Conservation (phyloP, 2,888 invertebrate genomes). For the Drosophila multiciliata region DNA sequence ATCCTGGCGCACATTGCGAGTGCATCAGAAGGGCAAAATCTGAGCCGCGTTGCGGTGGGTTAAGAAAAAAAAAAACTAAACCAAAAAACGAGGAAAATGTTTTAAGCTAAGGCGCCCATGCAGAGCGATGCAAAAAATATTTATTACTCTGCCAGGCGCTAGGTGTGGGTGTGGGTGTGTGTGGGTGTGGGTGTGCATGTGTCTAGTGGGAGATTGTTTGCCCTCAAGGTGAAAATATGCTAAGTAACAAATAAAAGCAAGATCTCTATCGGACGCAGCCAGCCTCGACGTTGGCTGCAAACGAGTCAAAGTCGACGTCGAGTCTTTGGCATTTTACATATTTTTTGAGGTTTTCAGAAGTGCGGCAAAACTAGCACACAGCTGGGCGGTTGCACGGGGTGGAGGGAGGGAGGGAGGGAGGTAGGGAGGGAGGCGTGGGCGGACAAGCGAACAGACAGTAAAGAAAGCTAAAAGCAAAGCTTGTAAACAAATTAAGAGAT, state of each 20-base stretch:
- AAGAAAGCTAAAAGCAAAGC: slow-evolving; percentile 75
- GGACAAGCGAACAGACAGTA: slow-evolving; percentile 20
- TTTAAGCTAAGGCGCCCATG: slow-evolving; percentile 52
- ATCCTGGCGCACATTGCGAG: slow-evolving; percentile 12
- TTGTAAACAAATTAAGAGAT: slow-evolving; percentile 78
- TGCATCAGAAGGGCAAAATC: slow-evolving; percentile 50
- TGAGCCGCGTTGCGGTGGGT: slow-evolving; percentile 42
- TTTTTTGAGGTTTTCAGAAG: slow-evolving; percentile 73
- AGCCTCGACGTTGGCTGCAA: slow-evolving; percentile 36
- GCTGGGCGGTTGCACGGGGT: background rate
- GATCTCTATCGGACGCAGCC: slow-evolving; percentile 69
- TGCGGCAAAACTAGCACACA: slow-evolving; percentile 64
- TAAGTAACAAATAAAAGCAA: slow-evolving; percentile 80
- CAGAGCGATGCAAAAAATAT: slow-evolving; percentile 67
- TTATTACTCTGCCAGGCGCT: slow-evolving; percentile 65
- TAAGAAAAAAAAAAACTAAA: slow-evolving; percentile 17
- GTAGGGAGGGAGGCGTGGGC: slow-evolving; percentile 1
- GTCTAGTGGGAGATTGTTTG: slow-evolving; percentile 77
- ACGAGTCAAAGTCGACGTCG: slow-evolving; percentile 55
- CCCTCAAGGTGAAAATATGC: slow-evolving; percentile 81
- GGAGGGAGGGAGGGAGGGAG: background rate
- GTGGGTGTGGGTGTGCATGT: slow-evolving; percentile 23
- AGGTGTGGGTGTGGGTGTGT: slow-evolving; percentile 11
- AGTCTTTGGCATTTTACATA: slow-evolving; percentile 72
- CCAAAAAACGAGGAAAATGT: slow-evolving; percentile 25